Percentiles rank a stretch among this genome's conserved stretches.
Conservation (phyloP, 2,888 invertebrate species). For the Fabriciana adippe region DNA sequence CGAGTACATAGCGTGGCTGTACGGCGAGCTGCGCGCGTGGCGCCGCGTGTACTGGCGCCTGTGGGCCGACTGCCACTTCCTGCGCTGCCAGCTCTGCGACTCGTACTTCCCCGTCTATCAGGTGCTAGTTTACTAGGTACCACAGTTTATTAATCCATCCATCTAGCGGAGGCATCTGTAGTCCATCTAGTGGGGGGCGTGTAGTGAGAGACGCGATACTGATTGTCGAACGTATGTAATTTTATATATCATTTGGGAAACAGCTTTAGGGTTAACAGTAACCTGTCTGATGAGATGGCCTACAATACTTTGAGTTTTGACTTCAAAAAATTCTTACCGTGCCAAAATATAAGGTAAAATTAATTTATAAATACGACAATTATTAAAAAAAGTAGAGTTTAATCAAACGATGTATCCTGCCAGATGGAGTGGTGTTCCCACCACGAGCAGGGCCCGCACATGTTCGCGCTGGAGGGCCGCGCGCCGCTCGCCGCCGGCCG, state of each 20-base stretch:
- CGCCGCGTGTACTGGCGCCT: constrained; percentile 95
- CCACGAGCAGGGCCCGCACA: constrained; percentile 90
- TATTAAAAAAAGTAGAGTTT: not conserved
- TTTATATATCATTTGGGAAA: too few relatives aligned
- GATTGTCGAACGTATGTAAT: too few relatives aligned
- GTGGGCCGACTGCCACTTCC: constrained; percentile 95
- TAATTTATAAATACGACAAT: too few relatives aligned
- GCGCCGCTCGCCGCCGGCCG: constrained; percentile 87
- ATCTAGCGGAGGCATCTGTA: not conserved
- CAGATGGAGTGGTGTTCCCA: constrained; percentile 91
- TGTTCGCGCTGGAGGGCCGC: constrained; percentile 86
- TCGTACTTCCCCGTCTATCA: constrained; percentile 88
- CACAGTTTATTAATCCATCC: not conserved
- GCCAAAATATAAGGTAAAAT: too few relatives aligned
- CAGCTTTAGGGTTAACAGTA: too few relatives aligned
- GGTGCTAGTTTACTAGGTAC: constrained; percentile 51
- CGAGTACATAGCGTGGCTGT: constrained; percentile 89
- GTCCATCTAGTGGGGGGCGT: not conserved
- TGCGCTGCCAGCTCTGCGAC: constrained; percentile 91
- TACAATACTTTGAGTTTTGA: too few relatives aligned
- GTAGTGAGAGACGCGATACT: too few relatives aligned
- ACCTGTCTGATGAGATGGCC: too few relatives aligned
- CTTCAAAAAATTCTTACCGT: too few relatives aligned
- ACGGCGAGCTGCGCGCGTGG: constrained; percentile 92
- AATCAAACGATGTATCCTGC: not conserved